Conservation (phyloP, 2,113 vertebrate species). For the Nannobrachium achirus region DNA sequence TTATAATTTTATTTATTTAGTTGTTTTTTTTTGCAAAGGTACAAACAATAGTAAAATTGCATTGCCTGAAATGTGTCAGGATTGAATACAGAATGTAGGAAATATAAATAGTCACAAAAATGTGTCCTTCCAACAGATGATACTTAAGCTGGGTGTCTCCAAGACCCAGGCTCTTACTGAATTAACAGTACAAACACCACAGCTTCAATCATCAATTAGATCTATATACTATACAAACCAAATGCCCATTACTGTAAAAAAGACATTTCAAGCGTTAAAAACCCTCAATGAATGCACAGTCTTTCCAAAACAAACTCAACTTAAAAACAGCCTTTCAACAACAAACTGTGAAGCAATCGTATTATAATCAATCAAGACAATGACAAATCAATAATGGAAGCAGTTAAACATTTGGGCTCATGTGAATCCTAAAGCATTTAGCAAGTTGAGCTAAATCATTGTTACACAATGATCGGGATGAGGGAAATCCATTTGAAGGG, state of each 20-base stretch:
- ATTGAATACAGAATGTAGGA: constrained; percentile 74
- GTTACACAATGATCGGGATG: not conserved
- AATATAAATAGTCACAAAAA: constrained; percentile 80
- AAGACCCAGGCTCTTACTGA: constrained; percentile 24
- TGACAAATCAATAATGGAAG: constrained; percentile 18
- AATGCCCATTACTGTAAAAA: constrained; percentile 51
- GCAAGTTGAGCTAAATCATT: constrained; percentile 2
- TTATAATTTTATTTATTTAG: constrained; percentile 69
- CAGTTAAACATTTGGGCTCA: not conserved
- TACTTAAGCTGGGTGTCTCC: not conserved
- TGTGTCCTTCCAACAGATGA: constrained; percentile 55
- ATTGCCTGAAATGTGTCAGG: constrained; percentile 75
- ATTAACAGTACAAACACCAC: constrained; percentile 33
- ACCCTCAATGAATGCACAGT: constrained; percentile 64
- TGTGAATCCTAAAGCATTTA: not conserved
- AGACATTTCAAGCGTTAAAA: constrained; percentile 69
- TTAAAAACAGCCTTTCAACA: constrained; percentile 42
- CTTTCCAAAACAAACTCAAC: constrained; percentile 31
- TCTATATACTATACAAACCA: constrained; percentile 56
- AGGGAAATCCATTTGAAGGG: not conserved
- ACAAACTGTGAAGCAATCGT: constrained; percentile 39
- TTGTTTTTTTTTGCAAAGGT: constrained; percentile 73
- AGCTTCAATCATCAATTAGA: constrained; percentile 28
- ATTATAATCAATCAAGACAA: constrained; percentile 19
- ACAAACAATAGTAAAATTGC: constrained; percentile 79